A percentile compares a stretch with the other conserved stretches of the same genome.
These are phyloP conservation scores for Benitochromis conjunctus DNA, from an alignment of 2,113 vertebrate species.

Conservation along the genomic window DNA sequence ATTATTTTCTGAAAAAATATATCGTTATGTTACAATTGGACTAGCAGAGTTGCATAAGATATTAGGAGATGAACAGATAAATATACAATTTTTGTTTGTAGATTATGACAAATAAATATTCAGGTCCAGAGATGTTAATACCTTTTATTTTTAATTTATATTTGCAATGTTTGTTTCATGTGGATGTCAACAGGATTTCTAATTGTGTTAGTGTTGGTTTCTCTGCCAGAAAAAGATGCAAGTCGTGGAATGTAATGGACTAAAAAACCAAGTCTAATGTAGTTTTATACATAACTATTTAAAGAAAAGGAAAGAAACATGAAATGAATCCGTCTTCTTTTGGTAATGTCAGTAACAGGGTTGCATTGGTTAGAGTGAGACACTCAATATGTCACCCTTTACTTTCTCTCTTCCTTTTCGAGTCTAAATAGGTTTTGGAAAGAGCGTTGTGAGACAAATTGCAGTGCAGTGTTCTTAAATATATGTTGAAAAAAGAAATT, in stretches of 20 bases:
- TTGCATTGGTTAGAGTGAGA: neutral
- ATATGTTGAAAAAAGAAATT: neutral
- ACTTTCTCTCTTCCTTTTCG: neutral
- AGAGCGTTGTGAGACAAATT: neutral
- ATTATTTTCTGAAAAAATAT: neutral
- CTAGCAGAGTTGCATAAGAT: neutral
- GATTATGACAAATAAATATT: neutral
- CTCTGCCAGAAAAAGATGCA: neutral
- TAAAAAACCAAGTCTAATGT: neutral
- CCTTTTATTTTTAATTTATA: neutral
- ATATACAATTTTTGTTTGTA: neutral
- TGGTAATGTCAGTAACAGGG: neutral
- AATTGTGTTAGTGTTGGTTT: neutral
- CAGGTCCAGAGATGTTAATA: neutral
- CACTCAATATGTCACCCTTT: neutral
- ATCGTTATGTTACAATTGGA: neutral
- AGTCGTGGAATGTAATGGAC: neutral
- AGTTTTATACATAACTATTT: neutral
- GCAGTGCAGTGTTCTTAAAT: neutral
- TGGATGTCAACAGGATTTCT: neutral
- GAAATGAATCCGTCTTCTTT: neutral
- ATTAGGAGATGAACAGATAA: neutral
- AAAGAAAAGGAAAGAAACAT: neutral
- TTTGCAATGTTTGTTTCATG: neutral
- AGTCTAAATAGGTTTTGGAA: neutral